Evolutionary conservation across 1,140 invertebrate genomes (phyloP).

Genomic region (Nasonia longicornis): DNA sequence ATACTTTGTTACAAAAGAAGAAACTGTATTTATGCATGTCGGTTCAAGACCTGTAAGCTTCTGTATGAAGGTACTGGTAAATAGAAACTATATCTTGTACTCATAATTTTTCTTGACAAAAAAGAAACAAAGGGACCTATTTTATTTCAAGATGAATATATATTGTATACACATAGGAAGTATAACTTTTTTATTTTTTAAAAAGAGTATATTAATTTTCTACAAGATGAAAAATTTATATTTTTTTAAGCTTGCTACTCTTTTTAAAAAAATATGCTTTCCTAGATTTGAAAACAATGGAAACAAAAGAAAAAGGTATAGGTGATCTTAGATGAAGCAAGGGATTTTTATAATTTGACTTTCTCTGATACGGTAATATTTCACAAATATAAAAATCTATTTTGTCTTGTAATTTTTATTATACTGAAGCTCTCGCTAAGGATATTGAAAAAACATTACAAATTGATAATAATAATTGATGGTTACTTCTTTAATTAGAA

Average conservation of each 20-base stretch:
- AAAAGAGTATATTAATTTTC: neutral
- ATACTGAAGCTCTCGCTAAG: constrained; percentile 8
- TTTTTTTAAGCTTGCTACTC: constrained; percentile 35
- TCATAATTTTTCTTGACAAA: constrained; percentile 12
- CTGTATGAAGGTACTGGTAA: constrained; percentile 17
- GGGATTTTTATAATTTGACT: neutral
- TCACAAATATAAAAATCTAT: neutral
- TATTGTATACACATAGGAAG: neutral
- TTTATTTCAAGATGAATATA: constrained; percentile 17
- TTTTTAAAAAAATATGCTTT: constrained; percentile 33
- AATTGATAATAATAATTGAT: constrained; percentile 13
- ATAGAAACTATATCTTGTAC: neutral
- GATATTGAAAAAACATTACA: constrained; percentile 8
- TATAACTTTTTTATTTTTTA: constrained; percentile 12
- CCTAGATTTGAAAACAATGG: neutral
- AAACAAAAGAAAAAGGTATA: neutral
- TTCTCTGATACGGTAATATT: constrained; percentile 2
- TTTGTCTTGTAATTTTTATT: constrained; percentile 14
- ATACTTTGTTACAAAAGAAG: constrained; percentile 36
- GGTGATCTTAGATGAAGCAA: neutral
- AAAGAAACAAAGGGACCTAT: constrained; percentile 10
- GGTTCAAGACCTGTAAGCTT: constrained; percentile 29
- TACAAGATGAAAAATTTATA: constrained; percentile 11
- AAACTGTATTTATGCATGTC: constrained; percentile 5
- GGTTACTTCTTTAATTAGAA: constrained; percentile 3